Conservation (phyloP, 2,113 vertebrate genomes). For the Hydrolagus affinis region DNA sequence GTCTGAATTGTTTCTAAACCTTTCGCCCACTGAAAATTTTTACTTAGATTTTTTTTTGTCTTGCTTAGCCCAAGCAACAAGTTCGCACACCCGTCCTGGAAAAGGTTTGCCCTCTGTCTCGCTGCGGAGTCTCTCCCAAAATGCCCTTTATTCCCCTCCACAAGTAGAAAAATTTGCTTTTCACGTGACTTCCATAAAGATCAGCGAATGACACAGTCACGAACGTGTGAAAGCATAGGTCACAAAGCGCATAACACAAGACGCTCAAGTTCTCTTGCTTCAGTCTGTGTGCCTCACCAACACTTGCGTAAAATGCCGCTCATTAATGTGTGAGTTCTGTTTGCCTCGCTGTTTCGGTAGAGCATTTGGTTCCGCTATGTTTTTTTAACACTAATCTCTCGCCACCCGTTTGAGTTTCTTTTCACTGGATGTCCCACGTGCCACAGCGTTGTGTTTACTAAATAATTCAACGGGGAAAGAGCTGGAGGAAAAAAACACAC, state of each 20-base stretch:
- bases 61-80: slow-evolving; percentile 1
- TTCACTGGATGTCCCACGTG: neutral
- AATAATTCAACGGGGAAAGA: neutral
- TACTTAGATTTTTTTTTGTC: no score
- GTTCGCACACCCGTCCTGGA: neutral
- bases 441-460: neutral
- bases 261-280: neutral
- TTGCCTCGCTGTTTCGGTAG: neutral
- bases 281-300: neutral
- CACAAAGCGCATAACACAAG: no score
- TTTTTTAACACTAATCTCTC: neutral
- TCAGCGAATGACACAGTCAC: neutral
- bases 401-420: no score
- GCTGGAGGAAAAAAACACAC: neutral
- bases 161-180: neutral
- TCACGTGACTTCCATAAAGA: neutral
- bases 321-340: neutral
- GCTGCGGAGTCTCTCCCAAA: no score
- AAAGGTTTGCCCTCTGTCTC: slow-evolving; percentile 22
- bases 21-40: no score
- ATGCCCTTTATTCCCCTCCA: neutral
- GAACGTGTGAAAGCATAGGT: neutral
- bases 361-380: neutral
- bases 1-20: no score
- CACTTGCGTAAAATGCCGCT: neutral